Evolutionary conservation across 2,113 vertebrate species (phyloP), one percentile per base, ranked within the genome.

Genomic region (Ceuthmochares aereus): DNA sequence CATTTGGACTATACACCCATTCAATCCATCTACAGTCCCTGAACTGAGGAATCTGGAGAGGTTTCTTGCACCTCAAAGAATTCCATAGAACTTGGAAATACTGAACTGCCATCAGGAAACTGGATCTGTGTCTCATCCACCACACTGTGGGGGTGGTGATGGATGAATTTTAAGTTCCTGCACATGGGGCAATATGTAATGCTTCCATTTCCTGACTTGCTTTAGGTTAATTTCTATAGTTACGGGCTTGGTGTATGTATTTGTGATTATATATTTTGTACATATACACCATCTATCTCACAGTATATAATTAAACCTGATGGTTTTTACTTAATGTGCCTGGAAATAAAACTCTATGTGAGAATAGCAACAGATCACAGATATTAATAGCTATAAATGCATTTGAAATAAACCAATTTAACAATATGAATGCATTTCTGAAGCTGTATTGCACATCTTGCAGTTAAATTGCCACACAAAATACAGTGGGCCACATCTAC

Each of bases 141-240:
- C 43, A 22, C n/a, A 26, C 12, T 0, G 0, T 37, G 36, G 36
- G 14, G 7, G 6, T 2, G 18, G 29, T 75, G 20, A 18, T 45
- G 6, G 9, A 54, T 58, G 47, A 32, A 30, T 26, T 62, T 83
- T 22, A 51, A 21, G 12, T 27, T 66, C 45, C n/a, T 32, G n/a
- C 18, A 29, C 8, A 7, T 9, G 14, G 10, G 11, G 14, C 74
- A 1, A 3, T 16, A 13, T 6, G 9, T 22, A 68, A 89, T 52
- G n/a, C 25, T 93, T 58, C 55, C 20, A 6, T 62, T 76, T 90
- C 27, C 29, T 81, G 42, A 63, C 6, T 62, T 49, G 14, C 4
- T 77, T 84, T 69, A 49, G 13, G 13, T 63, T 78, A n/a, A 43
- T 68, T 82, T 75, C 49, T 60, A 17, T 21, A 81, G 21, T 25